Evolutionary conservation across 1,140 invertebrate species (phyloP).

Genomic region (Drosophila pandora): DNA sequence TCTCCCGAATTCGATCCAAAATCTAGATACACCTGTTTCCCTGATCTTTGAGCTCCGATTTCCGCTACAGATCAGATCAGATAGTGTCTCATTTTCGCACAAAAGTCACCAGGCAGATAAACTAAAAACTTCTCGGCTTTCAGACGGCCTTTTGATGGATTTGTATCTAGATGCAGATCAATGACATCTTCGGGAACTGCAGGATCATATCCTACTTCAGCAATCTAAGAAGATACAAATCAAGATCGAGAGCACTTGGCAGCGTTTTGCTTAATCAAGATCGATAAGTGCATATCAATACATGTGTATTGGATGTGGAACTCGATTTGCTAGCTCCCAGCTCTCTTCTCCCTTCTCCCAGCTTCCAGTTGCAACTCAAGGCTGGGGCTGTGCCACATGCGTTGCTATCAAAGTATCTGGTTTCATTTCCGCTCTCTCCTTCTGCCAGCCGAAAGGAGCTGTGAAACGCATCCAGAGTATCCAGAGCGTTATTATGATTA

Average conservation of each 20-base stretch:
- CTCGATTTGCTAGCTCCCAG: background rate
- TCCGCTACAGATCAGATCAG: conserved; percentile 22
- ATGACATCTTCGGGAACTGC: conserved; percentile 36
- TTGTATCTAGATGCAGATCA: conserved; percentile 32
- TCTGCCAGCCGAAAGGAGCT: conserved; percentile 60
- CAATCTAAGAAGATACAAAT: conserved; percentile 23
- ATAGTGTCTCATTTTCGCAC: conserved; percentile 47
- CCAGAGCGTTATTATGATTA: conserved; percentile 57
- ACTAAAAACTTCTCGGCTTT: conserved; percentile 29
- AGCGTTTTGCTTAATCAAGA: conserved; percentile 60
- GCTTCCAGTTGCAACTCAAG: background rate
- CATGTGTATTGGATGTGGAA: conserved; percentile 14
- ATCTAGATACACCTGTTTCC: conserved; percentile 37
- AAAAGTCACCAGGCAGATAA: conserved; percentile 23
- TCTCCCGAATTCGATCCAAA: conserved; percentile 16
- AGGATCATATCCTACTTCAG: conserved; percentile 50
- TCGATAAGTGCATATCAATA: conserved; percentile 48
- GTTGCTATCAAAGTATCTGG: conserved; percentile 79
- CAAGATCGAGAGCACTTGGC: conserved; percentile 55
- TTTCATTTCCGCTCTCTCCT: conserved; percentile 78
- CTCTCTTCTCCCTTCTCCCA: conserved; percentile 7
- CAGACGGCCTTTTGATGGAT: conserved; percentile 20
- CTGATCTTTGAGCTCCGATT: conserved; percentile 9
- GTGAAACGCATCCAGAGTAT: conserved; percentile 49
- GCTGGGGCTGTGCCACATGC: conserved; percentile 28